These are phyloP conservation scores for Acholoe squamosa DNA, from an alignment of 2,888 invertebrate species.

Conservation along the genomic window DNA sequence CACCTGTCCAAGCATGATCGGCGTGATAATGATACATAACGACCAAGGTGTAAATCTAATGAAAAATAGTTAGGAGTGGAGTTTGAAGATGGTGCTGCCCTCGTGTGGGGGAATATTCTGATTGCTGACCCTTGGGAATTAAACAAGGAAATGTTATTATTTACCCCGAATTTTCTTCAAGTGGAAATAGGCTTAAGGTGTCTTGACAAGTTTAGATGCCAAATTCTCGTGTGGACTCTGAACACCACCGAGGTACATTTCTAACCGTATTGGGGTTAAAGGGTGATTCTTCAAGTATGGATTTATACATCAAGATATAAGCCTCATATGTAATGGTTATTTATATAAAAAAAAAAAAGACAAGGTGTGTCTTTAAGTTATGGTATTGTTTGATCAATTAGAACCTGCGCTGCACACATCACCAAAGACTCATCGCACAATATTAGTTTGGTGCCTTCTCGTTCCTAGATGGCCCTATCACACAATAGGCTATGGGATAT, in stretches of 20 bases:
- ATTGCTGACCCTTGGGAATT: conserved; percentile 25
- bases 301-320: no score
- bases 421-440: no score
- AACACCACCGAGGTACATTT: background rate
- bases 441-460: no score
- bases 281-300: background rate
- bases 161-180: background rate
- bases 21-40: background rate
- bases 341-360: no score
- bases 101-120: background rate
- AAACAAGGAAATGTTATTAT: background rate
- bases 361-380: no score
- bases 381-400: no score
- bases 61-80: background rate
- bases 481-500: no score
- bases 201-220: background rate
- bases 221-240: background rate
- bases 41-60: background rate
- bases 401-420: no score
- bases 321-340: no score
- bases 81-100: conserved; percentile 21
- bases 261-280: background rate
- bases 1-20: background rate
- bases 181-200: background rate
- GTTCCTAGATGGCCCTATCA: no score